These are phyloP conservation scores for Bombus fervidus DNA, from an alignment of 1,140 invertebrate genomes.

Conservation along the genomic window DNA sequence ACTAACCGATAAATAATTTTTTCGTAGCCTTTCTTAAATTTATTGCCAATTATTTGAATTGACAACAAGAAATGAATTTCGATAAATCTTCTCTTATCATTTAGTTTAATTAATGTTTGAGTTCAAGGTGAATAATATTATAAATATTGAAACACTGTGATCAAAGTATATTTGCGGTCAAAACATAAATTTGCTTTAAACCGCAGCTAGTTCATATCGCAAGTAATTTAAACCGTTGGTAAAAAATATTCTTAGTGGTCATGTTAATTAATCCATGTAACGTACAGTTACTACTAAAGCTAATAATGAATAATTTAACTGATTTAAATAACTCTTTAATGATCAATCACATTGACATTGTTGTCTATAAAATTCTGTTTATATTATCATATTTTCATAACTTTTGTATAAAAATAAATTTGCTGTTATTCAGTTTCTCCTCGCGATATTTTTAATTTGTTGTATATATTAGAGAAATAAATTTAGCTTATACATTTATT, in stretches of 20 bases:
- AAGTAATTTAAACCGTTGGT: constrained; percentile 35
- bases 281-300: not conserved
- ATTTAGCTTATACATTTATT: not conserved
- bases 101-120: not conserved
- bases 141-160: not conserved
- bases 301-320: not conserved
- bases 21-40: too few relatives aligned
- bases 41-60: too few relatives aligned
- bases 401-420: not conserved
- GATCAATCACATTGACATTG: not conserved
- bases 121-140: not conserved
- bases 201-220: constrained; percentile 18
- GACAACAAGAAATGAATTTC: not conserved
- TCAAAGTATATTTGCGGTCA: not conserved
- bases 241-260: constrained; percentile 18
- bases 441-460: not conserved
- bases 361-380: not conserved
- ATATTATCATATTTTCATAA: not conserved
- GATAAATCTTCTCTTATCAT: not conserved
- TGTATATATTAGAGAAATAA: not conserved
- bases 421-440: not conserved
- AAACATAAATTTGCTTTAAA: constrained; percentile 29
- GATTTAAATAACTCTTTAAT: not conserved
- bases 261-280: constrained; percentile 34
- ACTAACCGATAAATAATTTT: not conserved